Base-by-base conservation (phyloP, 2,888 invertebrate genomes). In the Idaea dimidiata region DNA sequence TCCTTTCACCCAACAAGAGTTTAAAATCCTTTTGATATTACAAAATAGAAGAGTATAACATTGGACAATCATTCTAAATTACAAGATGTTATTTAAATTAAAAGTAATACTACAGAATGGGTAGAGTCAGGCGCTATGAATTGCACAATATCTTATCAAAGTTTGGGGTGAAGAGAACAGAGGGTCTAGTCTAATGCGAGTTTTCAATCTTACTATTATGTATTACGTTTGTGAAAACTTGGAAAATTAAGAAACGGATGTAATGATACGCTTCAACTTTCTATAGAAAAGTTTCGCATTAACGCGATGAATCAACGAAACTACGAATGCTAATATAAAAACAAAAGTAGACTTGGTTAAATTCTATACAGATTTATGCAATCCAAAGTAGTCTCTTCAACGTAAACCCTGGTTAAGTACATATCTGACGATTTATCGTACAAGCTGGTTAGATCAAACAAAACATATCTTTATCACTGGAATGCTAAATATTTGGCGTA, bases 401-500 rank as follows among this genome's bases (percentile, higher is more conserved):
- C 43, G 24, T 10, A 43, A 43, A 43, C 43, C 43, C 43, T 43
- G 43, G 43, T 43, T 43, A 43, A 43, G 43, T 43, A 43, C 43
- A 43, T 14, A 43, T 43, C 43, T 43, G 43, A 43, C 43, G 43
- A 43, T 43, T 43, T 43, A 43, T 14, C 43, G 43, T 43, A 43
- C 10, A 43, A 3, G 43, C 43, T 43, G 43, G 43, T 43, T 10
- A 43, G 43, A 5, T 43, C 43, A 7, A 43, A 43, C 43, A 43
- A 43, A 43, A 43, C 14, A 43, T 43, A 43, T 43, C 43, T 10
- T 43, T 65, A 66, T 66, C 66, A 65, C 67, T 72, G 72, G 72
- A 72, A 72, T 72, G 72, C 66, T 67, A 67, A 43, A 17, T 33
- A 58, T 58, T 43, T 58, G 8, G 43, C 54, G 62, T 62, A 17